phyloP scores from a whole-genome alignment of 2,797 vertebrate species.

The Myoxocephalus aenaeus region DNA sequence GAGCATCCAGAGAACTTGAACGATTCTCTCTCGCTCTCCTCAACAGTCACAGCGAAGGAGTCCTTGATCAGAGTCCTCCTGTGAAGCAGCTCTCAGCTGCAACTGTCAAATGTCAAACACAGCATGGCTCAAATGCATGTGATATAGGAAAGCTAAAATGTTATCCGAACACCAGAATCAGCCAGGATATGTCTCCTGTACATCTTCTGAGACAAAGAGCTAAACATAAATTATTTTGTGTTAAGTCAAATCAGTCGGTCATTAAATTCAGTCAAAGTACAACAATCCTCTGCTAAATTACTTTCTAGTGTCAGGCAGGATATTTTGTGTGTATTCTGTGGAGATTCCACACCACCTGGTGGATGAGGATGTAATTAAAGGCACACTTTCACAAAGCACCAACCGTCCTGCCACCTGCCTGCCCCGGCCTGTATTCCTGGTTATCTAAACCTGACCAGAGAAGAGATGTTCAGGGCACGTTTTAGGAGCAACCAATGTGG shows the following conservation, averaged over 20 bases:
- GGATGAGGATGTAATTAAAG: slow-evolving; percentile 36
- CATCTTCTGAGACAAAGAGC: background rate
- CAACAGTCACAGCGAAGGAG: slow-evolving; percentile 18
- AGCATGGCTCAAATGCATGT: slow-evolving; percentile 8
- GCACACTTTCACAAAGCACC: background rate
- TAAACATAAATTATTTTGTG: background rate
- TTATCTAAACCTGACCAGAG: background rate
- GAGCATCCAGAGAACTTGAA: slow-evolving; percentile 4
- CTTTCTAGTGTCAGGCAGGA: background rate
- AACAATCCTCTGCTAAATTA: background rate
- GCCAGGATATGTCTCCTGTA: background rate
- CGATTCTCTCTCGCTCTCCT: slow-evolving; percentile 8
- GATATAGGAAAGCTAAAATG: background rate
- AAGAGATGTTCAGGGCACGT: background rate
- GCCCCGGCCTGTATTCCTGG: background rate
- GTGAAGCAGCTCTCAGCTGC: slow-evolving; percentile 24
- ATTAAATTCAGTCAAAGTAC: background rate
- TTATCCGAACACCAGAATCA: background rate
- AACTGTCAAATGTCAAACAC: slow-evolving; percentile 27
- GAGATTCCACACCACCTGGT: slow-evolving; percentile 56
- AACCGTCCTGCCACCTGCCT: background rate
- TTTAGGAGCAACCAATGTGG: background rate
- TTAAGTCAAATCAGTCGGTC: background rate
- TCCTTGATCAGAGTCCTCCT: slow-evolving; percentile 28
- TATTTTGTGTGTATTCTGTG: slow-evolving; percentile 21